Evolutionary conservation across 2,888 invertebrate species (phyloP).

Genomic region (Melieria omissa): DNA sequence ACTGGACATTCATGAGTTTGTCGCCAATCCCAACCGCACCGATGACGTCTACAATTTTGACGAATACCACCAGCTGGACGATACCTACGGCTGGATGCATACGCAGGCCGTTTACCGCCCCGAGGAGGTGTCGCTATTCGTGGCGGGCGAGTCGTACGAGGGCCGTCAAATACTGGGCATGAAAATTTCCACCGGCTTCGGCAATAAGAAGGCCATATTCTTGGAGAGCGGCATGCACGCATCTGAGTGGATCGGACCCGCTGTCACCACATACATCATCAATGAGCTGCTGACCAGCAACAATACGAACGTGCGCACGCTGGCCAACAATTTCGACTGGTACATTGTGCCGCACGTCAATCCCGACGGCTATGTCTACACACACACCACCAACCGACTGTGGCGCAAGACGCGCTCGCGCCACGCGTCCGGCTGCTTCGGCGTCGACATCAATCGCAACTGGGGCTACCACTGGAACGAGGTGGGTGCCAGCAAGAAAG

Average conservation of each 20-base stretch:
- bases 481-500: constrained; percentile 67
- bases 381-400: constrained; percentile 72
- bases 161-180: constrained; percentile 71
- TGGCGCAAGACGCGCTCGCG: constrained; percentile 76
- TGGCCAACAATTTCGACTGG: constrained; percentile 75
- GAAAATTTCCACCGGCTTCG: constrained; percentile 67
- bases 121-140: constrained; percentile 66
- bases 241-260: constrained; percentile 81
- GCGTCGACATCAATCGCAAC: constrained; percentile 75
- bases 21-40: constrained; percentile 49
- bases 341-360: constrained; percentile 80
- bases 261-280: constrained; percentile 72
- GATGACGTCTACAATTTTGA: constrained; percentile 54
- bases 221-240: constrained; percentile 77
- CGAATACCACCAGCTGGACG: constrained; percentile 55
- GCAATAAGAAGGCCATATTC: constrained; percentile 69
- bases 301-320: constrained; percentile 66
- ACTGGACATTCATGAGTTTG: constrained; percentile 41
- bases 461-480: constrained; percentile 75
- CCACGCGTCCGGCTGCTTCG: constrained; percentile 64
- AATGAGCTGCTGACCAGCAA: constrained; percentile 73
- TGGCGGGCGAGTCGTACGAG: constrained; percentile 70
- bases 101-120: constrained; percentile 67
- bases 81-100: constrained; percentile 71
- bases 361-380: constrained; percentile 81